These are phyloP conservation scores for Argya squamiceps DNA, from an alignment of 2,797 vertebrate genomes.

Conservation along the genomic window DNA sequence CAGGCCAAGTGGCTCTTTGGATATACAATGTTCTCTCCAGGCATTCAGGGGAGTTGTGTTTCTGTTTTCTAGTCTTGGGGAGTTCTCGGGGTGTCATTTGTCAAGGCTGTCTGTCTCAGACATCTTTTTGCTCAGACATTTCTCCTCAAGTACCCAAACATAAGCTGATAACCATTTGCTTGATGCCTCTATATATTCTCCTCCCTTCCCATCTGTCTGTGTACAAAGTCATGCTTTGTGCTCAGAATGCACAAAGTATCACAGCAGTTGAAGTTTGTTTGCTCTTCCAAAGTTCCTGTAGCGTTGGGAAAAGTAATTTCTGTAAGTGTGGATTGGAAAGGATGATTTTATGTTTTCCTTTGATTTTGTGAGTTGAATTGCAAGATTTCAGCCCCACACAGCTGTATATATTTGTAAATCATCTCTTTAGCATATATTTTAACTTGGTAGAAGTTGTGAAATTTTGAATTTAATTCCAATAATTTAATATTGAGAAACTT, in stretches of 20 bases:
- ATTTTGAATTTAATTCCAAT: not conserved
- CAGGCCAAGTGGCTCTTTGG: not conserved
- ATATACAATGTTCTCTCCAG: not conserved
- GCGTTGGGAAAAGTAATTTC: not conserved
- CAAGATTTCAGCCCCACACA: not conserved
- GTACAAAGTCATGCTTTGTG: not conserved
- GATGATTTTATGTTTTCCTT: not conserved
- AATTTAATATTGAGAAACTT: not conserved
- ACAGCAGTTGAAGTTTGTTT: not conserved
- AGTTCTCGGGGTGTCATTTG: not conserved
- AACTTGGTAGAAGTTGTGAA: not conserved
- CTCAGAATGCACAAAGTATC: not conserved
- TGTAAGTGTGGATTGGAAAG: not conserved
- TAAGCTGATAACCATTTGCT: not conserved
- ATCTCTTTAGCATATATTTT: not conserved
- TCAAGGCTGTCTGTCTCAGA: not conserved
- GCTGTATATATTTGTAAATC: not conserved
- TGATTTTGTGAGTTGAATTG: not conserved
- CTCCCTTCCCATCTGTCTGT: not conserved
- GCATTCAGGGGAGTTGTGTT: fast-evolving
- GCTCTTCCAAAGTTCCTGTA: not conserved
- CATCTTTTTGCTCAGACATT: not conserved
- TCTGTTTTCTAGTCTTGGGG: not conserved
- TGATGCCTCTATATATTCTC: not conserved
- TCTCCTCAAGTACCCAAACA: not conserved